Evolutionary conservation across 2,797 vertebrate species (phyloP).

Genomic region (Phyllotis vaccarum): DNA sequence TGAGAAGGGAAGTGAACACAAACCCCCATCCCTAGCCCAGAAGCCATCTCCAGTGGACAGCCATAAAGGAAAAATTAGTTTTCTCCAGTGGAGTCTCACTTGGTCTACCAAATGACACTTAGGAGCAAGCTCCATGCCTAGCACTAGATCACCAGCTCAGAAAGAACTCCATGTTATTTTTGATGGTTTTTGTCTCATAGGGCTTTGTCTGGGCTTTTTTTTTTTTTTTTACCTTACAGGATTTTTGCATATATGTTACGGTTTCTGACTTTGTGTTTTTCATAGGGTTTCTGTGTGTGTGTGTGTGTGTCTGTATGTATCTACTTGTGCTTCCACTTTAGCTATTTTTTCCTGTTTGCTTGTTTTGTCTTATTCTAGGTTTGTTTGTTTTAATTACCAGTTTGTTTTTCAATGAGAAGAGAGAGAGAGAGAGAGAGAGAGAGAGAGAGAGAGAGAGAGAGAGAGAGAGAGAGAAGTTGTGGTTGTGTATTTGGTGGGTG

Average conservation of each 20-base stretch:
- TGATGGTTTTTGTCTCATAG: neutral
- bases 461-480: neutral
- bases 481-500: neutral
- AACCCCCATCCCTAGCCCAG: neutral
- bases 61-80: no score
- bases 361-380: neutral
- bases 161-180: neutral
- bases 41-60: neutral
- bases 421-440: no score
- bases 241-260: neutral
- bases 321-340: neutral
- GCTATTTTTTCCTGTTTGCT: neutral
- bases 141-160: neutral
- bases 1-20: neutral
- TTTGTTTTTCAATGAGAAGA: neutral
- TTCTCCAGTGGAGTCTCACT: neutral
- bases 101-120: neutral
- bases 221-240: neutral
- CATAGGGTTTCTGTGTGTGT: neutral
- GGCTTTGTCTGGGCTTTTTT: no score
- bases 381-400: neutral
- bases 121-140: no score
- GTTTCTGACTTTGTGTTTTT: neutral
- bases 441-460: neutral
- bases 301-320: neutral